Conservation (phyloP, 2,797 vertebrate genomes). For the Gouania willdenowi region DNA sequence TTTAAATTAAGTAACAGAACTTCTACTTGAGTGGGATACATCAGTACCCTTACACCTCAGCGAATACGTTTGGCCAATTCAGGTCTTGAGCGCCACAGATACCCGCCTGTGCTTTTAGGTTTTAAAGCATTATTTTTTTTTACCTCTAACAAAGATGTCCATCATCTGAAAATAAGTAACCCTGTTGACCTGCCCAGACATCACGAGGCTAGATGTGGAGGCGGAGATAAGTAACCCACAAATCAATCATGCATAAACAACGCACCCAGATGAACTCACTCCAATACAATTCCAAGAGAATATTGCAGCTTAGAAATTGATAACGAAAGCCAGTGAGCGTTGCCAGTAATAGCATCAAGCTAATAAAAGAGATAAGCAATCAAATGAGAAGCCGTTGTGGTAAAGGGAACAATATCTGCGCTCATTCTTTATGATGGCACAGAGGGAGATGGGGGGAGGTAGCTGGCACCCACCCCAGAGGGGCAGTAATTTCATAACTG, state of each 20-base stretch:
- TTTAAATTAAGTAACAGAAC: too few species aligned
- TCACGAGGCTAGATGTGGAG: conserved; percentile 31
- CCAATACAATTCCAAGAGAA: conserved; percentile 63
- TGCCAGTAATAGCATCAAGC: conserved; percentile 67
- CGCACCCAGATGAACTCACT: conserved; percentile 51
- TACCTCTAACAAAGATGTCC: conserved; percentile 70
- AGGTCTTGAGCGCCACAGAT: conserved; percentile 44
- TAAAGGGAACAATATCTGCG: conserved; percentile 64
- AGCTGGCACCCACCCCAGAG: too few species aligned
- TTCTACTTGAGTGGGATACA: too few species aligned
- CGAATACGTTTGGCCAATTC: conserved; percentile 47
- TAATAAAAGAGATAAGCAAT: conserved; percentile 77
- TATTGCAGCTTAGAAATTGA: conserved; percentile 64
- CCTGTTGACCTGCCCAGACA: conserved; percentile 43
- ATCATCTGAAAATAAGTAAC: conserved; percentile 68
- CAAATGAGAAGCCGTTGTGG: conserved; percentile 63
- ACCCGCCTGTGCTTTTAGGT: conserved; percentile 58
- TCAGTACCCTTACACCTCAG: too few species aligned
- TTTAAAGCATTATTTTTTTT: conserved; percentile 55
- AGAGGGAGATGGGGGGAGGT: conserved; percentile 6
- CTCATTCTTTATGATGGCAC: conserved; percentile 51
- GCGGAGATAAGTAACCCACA: conserved; percentile 47
- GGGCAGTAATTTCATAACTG: conserved; percentile 30
- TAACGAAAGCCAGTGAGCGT: conserved; percentile 66
- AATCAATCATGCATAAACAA: conserved; percentile 74